phyloP scores from a whole-genome alignment of 2,888 invertebrate species.

The Eupithecia insigniata region DNA sequence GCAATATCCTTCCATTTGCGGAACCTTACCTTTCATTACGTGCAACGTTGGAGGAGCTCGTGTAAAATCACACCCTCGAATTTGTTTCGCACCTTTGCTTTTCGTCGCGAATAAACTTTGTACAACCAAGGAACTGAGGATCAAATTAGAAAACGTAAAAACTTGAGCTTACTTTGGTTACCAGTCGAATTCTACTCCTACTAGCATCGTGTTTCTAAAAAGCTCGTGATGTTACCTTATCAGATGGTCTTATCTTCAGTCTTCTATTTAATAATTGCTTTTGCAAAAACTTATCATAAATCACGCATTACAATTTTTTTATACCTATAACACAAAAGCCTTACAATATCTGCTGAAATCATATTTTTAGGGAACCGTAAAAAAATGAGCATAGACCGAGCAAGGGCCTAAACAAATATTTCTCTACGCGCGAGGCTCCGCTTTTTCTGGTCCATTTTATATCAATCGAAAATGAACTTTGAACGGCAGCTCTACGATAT shows the following conservation, averaged over 20 bases:
- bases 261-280: too few species aligned
- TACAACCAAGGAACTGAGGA: neutral
- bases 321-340: neutral
- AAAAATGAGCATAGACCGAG: constrained; percentile 41
- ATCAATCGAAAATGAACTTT: constrained; percentile 12
- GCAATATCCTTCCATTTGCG: constrained; percentile 46
- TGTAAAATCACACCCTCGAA: constrained; percentile 23
- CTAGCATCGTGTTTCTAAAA: neutral
- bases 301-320: neutral
- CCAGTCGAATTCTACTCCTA: neutral
- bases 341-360: constrained; percentile 40
- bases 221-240: neutral
- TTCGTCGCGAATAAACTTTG: constrained; percentile 14
- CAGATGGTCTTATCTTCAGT: neutral
- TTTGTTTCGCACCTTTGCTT: constrained; percentile 23
- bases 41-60: constrained; percentile 17
- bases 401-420: constrained; percentile 46
- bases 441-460: constrained; percentile 10
- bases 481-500: constrained; percentile 10
- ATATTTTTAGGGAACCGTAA: constrained; percentile 34
- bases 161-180: neutral
- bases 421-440: constrained; percentile 31
- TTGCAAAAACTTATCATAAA: neutral
- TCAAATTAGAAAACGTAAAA: neutral
- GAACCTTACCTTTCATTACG: constrained; percentile 42